phyloP scores from a whole-genome alignment of 2,888 invertebrate genomes.

The Metacarcinus magister region DNA sequence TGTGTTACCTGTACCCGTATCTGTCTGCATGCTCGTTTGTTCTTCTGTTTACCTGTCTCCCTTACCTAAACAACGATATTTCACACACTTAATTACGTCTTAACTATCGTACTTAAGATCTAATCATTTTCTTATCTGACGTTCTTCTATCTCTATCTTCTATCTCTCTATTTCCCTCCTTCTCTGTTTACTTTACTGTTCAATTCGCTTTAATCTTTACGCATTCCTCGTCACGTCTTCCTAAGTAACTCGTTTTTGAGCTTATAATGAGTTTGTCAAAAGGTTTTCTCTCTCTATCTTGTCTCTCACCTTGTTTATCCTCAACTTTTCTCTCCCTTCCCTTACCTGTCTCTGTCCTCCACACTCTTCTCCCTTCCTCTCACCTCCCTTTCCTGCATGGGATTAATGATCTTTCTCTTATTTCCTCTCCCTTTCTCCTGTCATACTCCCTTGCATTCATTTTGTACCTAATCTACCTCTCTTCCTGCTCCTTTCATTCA shows the following conservation, averaged over 20 bases:
- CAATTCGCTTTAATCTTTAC: not conserved
- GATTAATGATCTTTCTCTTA: not conserved
- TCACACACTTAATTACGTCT: not conserved
- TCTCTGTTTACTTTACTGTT: not conserved
- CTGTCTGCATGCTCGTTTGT: not conserved
- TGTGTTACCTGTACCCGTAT: not conserved
- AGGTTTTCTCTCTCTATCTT: not conserved
- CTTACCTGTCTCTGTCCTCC: not conserved
- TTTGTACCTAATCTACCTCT: not conserved
- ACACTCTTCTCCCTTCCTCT: not conserved
- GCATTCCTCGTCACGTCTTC: not conserved
- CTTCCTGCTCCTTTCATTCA: not conserved
- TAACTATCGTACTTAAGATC: not conserved
- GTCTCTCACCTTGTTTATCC: not conserved
- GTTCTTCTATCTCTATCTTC: not conserved
- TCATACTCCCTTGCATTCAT: not conserved
- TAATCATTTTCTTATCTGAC: not conserved
- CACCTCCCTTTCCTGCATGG: not conserved
- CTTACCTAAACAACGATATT: not conserved
- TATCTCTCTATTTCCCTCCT: not conserved
- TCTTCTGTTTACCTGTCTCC: not conserved
- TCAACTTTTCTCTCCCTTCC: not conserved
- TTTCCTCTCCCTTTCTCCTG: slow-evolving; percentile 11
- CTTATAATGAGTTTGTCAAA: not conserved
- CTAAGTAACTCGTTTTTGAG: not conserved